A percentile compares a stretch with the other conserved stretches of the same genome.
Conservation (phyloP, 2,113 vertebrate genomes). For the Piprites chloris region DNA sequence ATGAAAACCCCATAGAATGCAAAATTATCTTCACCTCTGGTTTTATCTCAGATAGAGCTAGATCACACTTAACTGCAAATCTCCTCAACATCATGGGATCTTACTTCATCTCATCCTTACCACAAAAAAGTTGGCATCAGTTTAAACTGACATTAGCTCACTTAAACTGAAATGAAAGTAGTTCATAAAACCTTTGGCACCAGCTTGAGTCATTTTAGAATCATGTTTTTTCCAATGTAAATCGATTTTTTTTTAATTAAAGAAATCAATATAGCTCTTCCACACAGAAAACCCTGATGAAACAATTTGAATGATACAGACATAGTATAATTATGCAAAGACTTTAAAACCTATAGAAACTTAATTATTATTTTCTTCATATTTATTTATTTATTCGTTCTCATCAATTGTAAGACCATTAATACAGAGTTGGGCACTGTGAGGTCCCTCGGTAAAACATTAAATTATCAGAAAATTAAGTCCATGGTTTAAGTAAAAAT, state of each 20-base stretch:
- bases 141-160: not conserved
- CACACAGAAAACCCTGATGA: not conserved
- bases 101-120: not conserved
- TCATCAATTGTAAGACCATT: not conserved
- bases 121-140: not conserved
- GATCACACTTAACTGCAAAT: not conserved
- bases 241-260: rapidly evolving
- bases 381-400: not conserved
- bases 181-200: not conserved
- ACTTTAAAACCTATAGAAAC: not conserved
- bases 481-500: not conserved
- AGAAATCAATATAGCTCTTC: not conserved
- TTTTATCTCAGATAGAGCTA: not conserved
- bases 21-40: not conserved
- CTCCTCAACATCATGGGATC: not conserved
- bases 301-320: not conserved
- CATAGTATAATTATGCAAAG: not conserved
- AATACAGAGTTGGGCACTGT: not conserved
- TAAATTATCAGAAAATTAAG: not conserved
- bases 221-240: not conserved
- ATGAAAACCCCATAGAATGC: not conserved
- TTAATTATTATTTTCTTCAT: not conserved
- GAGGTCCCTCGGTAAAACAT: not conserved
- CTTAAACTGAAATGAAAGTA: not conserved
- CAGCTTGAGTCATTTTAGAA: not conserved